Conservation (phyloP, 2,113 vertebrate species). For the Stigmatopora nigra region DNA sequence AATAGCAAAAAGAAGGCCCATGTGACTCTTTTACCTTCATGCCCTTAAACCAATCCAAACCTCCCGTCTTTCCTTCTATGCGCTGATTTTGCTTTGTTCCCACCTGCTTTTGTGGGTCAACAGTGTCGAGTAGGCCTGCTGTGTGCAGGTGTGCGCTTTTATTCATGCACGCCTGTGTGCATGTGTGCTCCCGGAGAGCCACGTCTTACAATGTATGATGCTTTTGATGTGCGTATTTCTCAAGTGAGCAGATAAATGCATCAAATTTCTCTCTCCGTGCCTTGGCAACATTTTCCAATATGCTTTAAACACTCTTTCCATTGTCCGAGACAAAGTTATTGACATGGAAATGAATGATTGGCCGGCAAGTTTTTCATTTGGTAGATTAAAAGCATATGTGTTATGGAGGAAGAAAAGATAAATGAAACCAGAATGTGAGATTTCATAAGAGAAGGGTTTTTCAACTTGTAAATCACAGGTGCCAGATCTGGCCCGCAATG, state of each 20-base stretch:
- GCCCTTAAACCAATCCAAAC: conserved; percentile 65
- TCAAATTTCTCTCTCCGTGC: conserved; percentile 25
- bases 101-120: conserved; percentile 53
- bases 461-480: neutral
- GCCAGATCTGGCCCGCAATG: no score
- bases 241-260: conserved; percentile 17
- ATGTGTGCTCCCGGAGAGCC: conserved; percentile 32
- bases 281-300: conserved; percentile 13
- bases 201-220: conserved; percentile 22
- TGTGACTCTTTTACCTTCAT: conserved; percentile 57
- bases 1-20: conserved; percentile 53
- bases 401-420: conserved; percentile 12
- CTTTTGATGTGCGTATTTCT: conserved; percentile 20
- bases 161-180: conserved; percentile 45
- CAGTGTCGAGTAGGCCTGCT: conserved; percentile 71
- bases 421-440: conserved; percentile 9
- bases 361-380: conserved; percentile 16
- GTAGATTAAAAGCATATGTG: conserved; percentile 16
- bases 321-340: conserved; percentile 22
- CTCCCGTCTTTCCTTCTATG: conserved; percentile 49
- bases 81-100: conserved; percentile 53
- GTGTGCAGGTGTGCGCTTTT: conserved; percentile 68
- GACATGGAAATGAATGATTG: conserved; percentile 13
- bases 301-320: neutral
- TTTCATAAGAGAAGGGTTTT: neutral